These are phyloP conservation scores for Thalassophryne amazonica DNA, from an alignment of 2,797 vertebrate species.

Conservation along the genomic window DNA sequence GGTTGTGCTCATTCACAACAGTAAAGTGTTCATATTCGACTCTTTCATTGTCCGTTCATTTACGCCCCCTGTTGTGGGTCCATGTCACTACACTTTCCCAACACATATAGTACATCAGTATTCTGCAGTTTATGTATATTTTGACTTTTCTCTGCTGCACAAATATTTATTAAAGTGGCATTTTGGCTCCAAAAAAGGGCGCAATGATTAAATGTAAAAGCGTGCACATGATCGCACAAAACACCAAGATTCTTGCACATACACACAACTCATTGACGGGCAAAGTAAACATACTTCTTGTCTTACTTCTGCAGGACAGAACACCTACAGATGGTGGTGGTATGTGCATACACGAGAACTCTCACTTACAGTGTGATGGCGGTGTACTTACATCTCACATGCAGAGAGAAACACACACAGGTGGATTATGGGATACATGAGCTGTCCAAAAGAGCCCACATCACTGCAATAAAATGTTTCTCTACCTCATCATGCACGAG, in stretches of 20 bases:
- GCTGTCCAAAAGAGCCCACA: conserved; percentile 32
- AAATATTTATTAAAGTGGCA: conserved; percentile 33
- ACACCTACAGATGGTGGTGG: conserved; percentile 35
- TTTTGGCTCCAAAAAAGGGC: background rate
- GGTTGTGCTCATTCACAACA: too few species aligned
- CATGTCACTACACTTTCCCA: too few species aligned
- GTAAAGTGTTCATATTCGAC: too few species aligned
- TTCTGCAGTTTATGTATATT: background rate
- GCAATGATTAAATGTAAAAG: conserved; percentile 26
- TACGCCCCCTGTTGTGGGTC: too few species aligned
- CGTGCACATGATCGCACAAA: conserved; percentile 11
- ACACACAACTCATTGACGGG: background rate
- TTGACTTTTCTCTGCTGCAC: conserved; percentile 5
- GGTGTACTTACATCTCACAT: conserved; percentile 20
- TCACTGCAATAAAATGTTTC: background rate
- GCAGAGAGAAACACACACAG: conserved; percentile 25
- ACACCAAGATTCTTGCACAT: background rate
- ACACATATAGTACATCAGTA: too few species aligned
- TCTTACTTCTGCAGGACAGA: conserved; percentile 24
- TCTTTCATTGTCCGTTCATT: too few species aligned
- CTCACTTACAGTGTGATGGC: background rate
- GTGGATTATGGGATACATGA: conserved; percentile 31
- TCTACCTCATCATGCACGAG: conserved; percentile 14
- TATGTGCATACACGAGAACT: conserved; percentile 18
- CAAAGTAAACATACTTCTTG: conserved; percentile 17